Percentiles rank a stretch among this genome's conserved stretches.
These are phyloP conservation scores for Exaiptasia diaphana DNA, from an alignment of 64 coral and sea anemone species.

Conservation along the genomic window DNA sequence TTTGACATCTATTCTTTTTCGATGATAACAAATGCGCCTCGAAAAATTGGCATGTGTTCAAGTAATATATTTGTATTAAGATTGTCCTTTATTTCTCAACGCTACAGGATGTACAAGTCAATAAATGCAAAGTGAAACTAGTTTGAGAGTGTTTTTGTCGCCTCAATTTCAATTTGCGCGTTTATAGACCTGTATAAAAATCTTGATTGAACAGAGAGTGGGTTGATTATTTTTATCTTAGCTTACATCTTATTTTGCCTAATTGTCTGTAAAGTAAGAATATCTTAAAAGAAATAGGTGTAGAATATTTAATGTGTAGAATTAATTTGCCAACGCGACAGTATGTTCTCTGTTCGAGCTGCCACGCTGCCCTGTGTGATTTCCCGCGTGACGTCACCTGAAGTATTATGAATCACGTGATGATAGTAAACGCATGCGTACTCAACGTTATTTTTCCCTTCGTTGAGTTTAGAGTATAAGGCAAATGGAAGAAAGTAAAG, in stretches of 20 bases:
- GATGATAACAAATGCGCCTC: too few species aligned
- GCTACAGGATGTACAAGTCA: background rate
- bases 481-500: slow-evolving; percentile 22
- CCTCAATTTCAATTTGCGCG: too few species aligned
- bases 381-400: slow-evolving; percentile 61
- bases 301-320: background rate
- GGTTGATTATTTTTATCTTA: too few species aligned
- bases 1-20: too few species aligned
- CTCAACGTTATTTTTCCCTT: background rate
- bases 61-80: background rate
- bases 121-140: slow-evolving; percentile 10
- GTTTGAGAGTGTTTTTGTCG: background rate
- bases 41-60: too few species aligned
- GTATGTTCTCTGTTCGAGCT: background rate
- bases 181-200: too few species aligned
- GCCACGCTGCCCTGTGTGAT: slow-evolving; percentile 46
- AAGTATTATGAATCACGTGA: slow-evolving; percentile 54
- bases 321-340: background rate
- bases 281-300: background rate
- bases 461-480: background rate
- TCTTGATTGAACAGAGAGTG: too few species aligned
- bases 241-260: too few species aligned
- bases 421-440: slow-evolving; percentile 41
- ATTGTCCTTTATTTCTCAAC: background rate
- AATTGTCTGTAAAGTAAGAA: too few species aligned